Percentiles rank a stretch among this genome's conserved stretches.
Conservation (phyloP, 2,113 vertebrate species). For the Peromyscus leucopus region DNA sequence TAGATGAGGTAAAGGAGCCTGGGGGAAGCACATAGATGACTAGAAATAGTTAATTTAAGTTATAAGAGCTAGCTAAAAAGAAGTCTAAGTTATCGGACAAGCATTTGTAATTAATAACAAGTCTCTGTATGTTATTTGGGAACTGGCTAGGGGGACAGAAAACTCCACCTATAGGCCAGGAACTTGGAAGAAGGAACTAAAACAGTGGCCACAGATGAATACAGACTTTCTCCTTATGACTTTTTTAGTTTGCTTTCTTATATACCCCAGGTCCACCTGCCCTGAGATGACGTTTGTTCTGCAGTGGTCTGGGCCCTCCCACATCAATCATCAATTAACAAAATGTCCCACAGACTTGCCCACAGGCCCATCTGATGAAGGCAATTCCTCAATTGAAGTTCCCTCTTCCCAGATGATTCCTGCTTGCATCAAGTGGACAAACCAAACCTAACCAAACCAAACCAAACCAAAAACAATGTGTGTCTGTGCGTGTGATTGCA, state of each 20-base stretch:
- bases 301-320: neutral
- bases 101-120: no score
- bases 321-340: neutral
- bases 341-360: neutral
- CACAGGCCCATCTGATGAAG: neutral
- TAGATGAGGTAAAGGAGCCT: no score
- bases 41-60: no score
- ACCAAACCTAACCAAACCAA: neutral
- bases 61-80: no score
- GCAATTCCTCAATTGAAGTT: neutral
- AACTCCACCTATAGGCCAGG: neutral
- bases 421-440: neutral
- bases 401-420: neutral
- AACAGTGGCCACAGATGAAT: neutral
- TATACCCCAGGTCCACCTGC: neutral
- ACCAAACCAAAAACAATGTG: neutral
- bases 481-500: neutral
- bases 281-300: neutral
- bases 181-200: neutral
- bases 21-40: no score
- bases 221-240: neutral
- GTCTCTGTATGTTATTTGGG: no score
- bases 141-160: no score
- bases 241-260: neutral
- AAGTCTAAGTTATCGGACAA: no score